Conservation (phyloP, 1,140 invertebrate species). For the Coelopa frigida region DNA sequence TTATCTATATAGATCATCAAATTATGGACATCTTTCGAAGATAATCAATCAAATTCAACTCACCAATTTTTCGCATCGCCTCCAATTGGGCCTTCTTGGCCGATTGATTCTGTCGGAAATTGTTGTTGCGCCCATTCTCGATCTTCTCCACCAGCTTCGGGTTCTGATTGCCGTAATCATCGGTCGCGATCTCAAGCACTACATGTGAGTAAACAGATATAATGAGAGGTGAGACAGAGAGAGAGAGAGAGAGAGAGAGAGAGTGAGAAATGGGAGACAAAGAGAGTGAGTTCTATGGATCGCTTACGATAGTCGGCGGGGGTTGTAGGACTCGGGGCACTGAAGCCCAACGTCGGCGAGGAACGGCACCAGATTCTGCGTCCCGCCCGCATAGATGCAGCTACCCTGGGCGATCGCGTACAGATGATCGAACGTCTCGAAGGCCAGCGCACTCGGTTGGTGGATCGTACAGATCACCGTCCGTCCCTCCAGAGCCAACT, state of each 20-base stretch:
- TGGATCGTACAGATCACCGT: slow-evolving; percentile 92
- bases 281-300: too few species aligned
- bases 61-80: slow-evolving; percentile 34
- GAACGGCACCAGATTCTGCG: slow-evolving; percentile 67
- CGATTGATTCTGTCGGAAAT: slow-evolving; percentile 45
- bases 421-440: slow-evolving; percentile 85
- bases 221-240: too few species aligned
- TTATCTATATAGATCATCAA: slow-evolving; percentile 20
- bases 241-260: too few species aligned
- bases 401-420: slow-evolving; percentile 74
- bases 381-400: slow-evolving; percentile 76
- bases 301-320: slow-evolving; percentile 84
- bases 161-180: slow-evolving; percentile 66
- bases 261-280: too few species aligned
- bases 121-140: slow-evolving; percentile 59
- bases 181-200: slow-evolving; percentile 81
- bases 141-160: slow-evolving; percentile 54
- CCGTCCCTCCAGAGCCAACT: slow-evolving; percentile 75
- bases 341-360: slow-evolving; percentile 60
- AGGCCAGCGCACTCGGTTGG: slow-evolving; percentile 79
- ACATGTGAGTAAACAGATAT: too few species aligned
- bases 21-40: not conserved
- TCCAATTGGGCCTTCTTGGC: slow-evolving; percentile 26
- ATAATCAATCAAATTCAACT: slow-evolving; percentile 1
- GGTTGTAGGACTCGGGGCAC: slow-evolving; percentile 85